Percentiles rank a stretch among this genome's conserved stretches.
Evolutionary conservation across 2,888 invertebrate genomes (phyloP).

Genomic region (Cryptus viduatorius): DNA sequence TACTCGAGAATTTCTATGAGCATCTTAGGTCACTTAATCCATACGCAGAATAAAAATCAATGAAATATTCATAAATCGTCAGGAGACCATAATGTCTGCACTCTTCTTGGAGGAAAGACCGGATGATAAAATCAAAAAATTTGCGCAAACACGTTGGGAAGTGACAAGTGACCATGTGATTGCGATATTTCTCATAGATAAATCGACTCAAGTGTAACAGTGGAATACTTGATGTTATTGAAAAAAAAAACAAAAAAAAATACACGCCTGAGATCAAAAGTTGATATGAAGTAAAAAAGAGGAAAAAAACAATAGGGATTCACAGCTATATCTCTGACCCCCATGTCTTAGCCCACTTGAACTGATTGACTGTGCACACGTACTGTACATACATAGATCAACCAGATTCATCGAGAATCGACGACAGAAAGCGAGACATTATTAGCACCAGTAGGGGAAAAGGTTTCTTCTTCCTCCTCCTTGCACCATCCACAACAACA

Average conservation of each 20-base stretch:
- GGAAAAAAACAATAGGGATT: slow-evolving; percentile 43
- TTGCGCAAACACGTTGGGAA: slow-evolving; percentile 76
- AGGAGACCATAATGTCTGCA: slow-evolving; percentile 65
- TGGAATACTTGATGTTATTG: slow-evolving; percentile 14
- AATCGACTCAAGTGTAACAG: slow-evolving; percentile 32
- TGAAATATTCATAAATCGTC: slow-evolving; percentile 18
- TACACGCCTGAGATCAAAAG: background rate
- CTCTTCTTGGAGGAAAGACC: slow-evolving; percentile 65
- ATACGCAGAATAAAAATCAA: slow-evolving; percentile 2
- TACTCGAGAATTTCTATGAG: slow-evolving; percentile 76
- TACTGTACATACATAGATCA: slow-evolving; percentile 76
- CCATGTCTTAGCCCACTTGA: slow-evolving; percentile 66
- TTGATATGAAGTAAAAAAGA: background rate
- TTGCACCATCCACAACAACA: slow-evolving; percentile 74
- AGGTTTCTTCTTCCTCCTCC: slow-evolving; percentile 70
- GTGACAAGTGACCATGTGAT: slow-evolving; percentile 84
- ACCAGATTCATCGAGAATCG: slow-evolving; percentile 78
- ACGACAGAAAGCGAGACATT: slow-evolving; percentile 75
- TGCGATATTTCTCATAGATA: slow-evolving; percentile 77
- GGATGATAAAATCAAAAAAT: slow-evolving; percentile 5
- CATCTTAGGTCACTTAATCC: slow-evolving; percentile 77
- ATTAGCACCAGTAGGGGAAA: slow-evolving; percentile 74
- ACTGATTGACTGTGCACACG: slow-evolving; percentile 77
- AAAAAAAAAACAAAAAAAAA: slow-evolving; percentile 41
- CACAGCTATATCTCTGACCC: slow-evolving; percentile 55